Conservation (phyloP, 2,797 vertebrate genomes). For the Valencia hispanica region DNA sequence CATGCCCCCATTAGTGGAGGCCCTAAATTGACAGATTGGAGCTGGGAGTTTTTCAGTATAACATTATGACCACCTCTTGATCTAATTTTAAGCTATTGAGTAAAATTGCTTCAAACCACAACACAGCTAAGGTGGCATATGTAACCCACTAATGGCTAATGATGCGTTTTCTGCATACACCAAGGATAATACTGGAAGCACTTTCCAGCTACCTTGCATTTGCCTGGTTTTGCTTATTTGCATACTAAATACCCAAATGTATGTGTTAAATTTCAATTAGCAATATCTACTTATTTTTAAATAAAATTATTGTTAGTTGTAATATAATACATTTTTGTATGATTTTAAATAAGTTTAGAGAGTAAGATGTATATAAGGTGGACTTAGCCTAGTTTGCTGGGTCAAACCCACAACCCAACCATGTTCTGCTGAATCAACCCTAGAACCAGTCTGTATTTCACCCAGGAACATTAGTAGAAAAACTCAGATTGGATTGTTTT, state of each 20-base stretch:
- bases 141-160: background rate
- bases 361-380: background rate
- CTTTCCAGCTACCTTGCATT: background rate
- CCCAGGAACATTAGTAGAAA: background rate
- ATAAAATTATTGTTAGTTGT: background rate
- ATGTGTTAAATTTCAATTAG: background rate
- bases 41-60: too few species aligned
- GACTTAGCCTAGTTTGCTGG: background rate
- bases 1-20: too few species aligned
- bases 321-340: background rate
- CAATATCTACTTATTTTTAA: background rate
- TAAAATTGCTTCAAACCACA: background rate
- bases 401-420: background rate
- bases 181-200: background rate
- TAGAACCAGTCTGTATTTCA: background rate
- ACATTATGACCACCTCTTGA: too few species aligned
- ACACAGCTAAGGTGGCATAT: background rate
- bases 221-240: background rate
- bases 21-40: too few species aligned
- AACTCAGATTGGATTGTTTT: background rate
- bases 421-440: background rate
- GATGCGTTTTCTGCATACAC: background rate
- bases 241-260: background rate
- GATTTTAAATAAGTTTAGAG: background rate
- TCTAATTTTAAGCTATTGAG: background rate